Percentiles rank a stretch among this genome's conserved stretches.
These are phyloP conservation scores for Oxyruncus cristatus DNA, from an alignment of 2,113 vertebrate species.

Conservation along the genomic window DNA sequence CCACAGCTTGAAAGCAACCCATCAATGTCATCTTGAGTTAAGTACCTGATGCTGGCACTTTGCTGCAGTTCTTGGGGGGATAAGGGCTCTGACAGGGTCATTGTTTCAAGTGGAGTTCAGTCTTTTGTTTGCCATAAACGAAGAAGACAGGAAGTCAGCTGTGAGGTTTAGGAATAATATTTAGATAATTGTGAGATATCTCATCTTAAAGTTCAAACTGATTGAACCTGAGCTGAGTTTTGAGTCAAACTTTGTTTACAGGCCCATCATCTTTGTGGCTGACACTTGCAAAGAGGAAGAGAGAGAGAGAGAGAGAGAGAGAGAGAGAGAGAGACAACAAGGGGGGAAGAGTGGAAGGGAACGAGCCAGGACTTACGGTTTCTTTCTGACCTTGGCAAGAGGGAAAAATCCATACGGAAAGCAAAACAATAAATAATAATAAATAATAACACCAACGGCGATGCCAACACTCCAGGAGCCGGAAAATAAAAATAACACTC, in stretches of 20 bases:
- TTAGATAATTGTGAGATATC: slow-evolving; percentile 75
- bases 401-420: slow-evolving; percentile 63
- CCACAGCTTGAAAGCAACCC: slow-evolving; percentile 61
- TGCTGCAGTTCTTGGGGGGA: slow-evolving; percentile 31
- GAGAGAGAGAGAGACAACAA: background rate
- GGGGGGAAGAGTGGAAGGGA: background rate
- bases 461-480: background rate
- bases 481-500: slow-evolving; percentile 62
- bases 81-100: slow-evolving; percentile 61
- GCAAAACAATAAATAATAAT: slow-evolving; percentile 69
- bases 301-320: background rate
- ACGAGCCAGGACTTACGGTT: slow-evolving; percentile 38
- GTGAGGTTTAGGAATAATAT: slow-evolving; percentile 77
- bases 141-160: slow-evolving; percentile 74
- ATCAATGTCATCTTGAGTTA: slow-evolving; percentile 64
- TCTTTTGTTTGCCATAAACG: slow-evolving; percentile 64
- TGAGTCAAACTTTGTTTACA: slow-evolving; percentile 63
- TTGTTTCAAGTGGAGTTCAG: slow-evolving; percentile 65
- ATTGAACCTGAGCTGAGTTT: slow-evolving; percentile 68
- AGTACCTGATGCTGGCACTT: slow-evolving; percentile 61
- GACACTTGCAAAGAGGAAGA: slow-evolving; percentile 24
- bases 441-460: slow-evolving; percentile 46
- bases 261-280: slow-evolving; percentile 54
- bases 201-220: slow-evolving; percentile 72
- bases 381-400: slow-evolving; percentile 71